Evolutionary conservation across 92 coral and sea anemone species (phyloP).

Genomic region (Paragorgia papillata): DNA sequence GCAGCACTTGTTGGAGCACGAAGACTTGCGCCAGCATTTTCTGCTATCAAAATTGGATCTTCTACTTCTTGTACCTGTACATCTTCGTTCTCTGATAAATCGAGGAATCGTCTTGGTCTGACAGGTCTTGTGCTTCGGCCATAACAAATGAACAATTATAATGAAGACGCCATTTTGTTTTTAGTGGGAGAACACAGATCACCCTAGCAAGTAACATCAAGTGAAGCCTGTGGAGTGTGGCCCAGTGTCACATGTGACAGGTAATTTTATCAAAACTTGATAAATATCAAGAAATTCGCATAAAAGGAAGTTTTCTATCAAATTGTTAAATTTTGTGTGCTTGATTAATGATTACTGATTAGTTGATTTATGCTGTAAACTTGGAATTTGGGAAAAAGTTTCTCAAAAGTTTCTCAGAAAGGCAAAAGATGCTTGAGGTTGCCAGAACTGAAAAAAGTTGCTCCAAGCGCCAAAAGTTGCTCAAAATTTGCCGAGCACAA

Average conservation of each 20-base stretch:
- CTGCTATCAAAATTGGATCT: conserved; percentile 47
- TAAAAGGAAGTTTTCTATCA: conserved; percentile 8
- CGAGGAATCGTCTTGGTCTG: conserved; percentile 31
- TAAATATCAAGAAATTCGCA: not conserved
- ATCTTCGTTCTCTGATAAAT: conserved; percentile 30
- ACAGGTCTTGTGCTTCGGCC: too few relatives aligned
- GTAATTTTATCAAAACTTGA: not conserved
- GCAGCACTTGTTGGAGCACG: conserved; percentile 46
- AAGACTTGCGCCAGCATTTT: conserved; percentile 57
- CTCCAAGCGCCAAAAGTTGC: conserved; percentile 28
- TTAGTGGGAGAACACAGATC: not conserved
- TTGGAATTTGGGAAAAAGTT: not conserved
- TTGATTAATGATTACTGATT: too few relatives aligned
- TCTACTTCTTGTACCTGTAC: conserved; percentile 39
- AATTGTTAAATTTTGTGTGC: conserved; percentile 6
- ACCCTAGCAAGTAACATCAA: not conserved
- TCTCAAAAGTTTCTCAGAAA: conserved; percentile 25
- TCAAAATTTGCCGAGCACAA: conserved; percentile 30
- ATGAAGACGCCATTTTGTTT: conserved; percentile 5
- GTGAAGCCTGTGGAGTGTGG: not conserved
- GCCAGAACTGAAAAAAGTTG: conserved; percentile 30
- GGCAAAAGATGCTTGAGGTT: conserved; percentile 23
- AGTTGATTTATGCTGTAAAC: not conserved
- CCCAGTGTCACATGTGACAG: too few relatives aligned
- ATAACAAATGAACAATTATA: not conserved